These are phyloP conservation scores for Papilio polytes DNA, from an alignment of 1,140 invertebrate genomes.

Conservation along the genomic window DNA sequence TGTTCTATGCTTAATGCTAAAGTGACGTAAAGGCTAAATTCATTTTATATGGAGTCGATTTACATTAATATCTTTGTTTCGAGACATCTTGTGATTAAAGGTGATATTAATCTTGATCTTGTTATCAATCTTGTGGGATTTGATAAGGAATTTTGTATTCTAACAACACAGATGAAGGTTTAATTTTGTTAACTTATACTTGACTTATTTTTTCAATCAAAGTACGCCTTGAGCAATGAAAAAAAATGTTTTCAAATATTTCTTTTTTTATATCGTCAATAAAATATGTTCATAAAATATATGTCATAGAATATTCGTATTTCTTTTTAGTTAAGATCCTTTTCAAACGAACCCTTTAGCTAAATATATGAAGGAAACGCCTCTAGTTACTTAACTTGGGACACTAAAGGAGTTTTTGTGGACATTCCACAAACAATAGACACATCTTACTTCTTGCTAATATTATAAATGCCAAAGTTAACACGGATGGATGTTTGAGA, in stretches of 20 bases:
- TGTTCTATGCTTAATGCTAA: not conserved
- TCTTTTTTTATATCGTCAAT: not conserved
- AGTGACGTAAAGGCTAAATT: not conserved
- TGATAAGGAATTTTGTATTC: slow-evolving; percentile 3
- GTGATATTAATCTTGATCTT: slow-evolving; percentile 25
- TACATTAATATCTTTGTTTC: slow-evolving; percentile 20
- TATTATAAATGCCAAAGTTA: no score
- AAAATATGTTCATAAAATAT: no score
- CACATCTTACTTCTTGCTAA: no score
- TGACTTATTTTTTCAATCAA: not conserved
- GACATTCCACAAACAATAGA: no score
- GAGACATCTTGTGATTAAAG: slow-evolving; percentile 13
- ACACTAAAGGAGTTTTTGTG: no score
- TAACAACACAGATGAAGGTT: not conserved
- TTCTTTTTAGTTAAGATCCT: no score
- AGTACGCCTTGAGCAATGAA: not conserved
- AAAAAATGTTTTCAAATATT: slow-evolving; percentile 2
- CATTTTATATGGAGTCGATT: slow-evolving; percentile 12
- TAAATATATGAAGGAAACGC: no score
- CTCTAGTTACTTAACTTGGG: no score
- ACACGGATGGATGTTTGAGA: no score
- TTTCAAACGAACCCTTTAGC: no score
- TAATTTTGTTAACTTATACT: not conserved
- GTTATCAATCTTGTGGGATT: not conserved
- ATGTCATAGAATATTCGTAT: no score